phyloP scores from a whole-genome alignment of 1,140 invertebrate species.

The Caerostris darwini region DNA sequence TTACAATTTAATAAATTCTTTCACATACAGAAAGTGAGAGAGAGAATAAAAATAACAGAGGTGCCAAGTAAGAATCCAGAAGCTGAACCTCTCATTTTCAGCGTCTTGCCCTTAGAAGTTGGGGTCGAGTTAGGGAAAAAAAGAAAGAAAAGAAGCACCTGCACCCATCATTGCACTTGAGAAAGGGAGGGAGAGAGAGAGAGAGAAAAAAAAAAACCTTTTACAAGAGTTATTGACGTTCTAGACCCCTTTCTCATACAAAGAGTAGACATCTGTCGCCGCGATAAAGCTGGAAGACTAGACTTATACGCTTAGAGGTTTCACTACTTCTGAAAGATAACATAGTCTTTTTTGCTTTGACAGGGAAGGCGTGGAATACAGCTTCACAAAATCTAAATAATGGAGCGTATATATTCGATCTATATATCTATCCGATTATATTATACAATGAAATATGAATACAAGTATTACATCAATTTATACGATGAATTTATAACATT shows the following conservation, averaged over 20 bases:
- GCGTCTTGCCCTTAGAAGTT: background rate
- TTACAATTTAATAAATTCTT: too few species aligned
- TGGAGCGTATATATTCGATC: too few species aligned
- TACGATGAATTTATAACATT: too few species aligned
- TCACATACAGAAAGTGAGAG: too few species aligned
- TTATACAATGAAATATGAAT: too few species aligned
- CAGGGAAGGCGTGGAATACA: too few species aligned
- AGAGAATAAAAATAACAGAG: background rate
- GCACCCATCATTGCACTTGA: background rate
- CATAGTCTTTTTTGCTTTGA: too few species aligned
- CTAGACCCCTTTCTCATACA: background rate
- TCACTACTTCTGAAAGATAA: too few species aligned
- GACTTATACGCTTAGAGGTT: background rate
- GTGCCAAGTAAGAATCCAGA: background rate
- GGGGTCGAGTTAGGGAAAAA: background rate
- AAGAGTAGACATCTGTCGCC: constrained; percentile 15
- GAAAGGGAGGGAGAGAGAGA: background rate
- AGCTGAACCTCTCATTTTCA: background rate
- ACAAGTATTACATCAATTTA: too few species aligned
- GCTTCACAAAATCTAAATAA: too few species aligned
- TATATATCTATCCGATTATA: too few species aligned
- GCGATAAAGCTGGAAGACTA: background rate
- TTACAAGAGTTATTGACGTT: background rate
- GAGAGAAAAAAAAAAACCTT: background rate
- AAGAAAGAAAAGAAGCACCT: constrained; percentile 24